These are phyloP conservation scores for Onychomys arenicola DNA, from an alignment of 2,797 vertebrate genomes.

Conservation along the genomic window DNA sequence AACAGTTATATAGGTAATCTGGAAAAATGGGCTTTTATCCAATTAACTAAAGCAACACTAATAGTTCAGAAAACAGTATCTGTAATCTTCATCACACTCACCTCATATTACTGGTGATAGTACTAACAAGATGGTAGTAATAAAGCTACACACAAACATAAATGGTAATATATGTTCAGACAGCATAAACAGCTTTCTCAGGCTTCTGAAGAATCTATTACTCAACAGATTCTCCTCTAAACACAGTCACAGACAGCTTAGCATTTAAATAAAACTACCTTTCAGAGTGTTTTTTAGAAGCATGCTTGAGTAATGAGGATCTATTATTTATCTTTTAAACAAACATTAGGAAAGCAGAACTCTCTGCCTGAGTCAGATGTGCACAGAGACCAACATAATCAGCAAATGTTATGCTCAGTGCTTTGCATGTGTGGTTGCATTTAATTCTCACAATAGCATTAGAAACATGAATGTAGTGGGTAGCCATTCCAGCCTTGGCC, in stretches of 20 bases:
- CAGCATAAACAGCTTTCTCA: slow-evolving; percentile 25
- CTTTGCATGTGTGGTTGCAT: not conserved
- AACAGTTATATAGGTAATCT: slow-evolving; percentile 56
- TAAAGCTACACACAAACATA: slow-evolving; percentile 38
- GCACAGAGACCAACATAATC: not conserved
- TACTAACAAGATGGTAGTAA: slow-evolving; percentile 26
- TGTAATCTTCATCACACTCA: slow-evolving; percentile 32
- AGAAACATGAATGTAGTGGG: no score
- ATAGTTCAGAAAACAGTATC: slow-evolving; percentile 55
- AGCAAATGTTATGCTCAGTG: not conserved
- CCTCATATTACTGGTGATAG: not conserved
- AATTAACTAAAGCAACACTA: slow-evolving; percentile 64
- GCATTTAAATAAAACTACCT: slow-evolving; percentile 42
- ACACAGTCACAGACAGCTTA: slow-evolving; percentile 33
- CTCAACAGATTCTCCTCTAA: slow-evolving; percentile 25
- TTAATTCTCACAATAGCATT: slow-evolving; percentile 9
- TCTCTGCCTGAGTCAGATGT: slow-evolving; percentile 24
- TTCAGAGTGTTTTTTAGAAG: slow-evolving; percentile 25
- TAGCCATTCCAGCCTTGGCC: no score
- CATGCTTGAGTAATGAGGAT: not conserved
- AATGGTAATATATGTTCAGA: slow-evolving; percentile 45
- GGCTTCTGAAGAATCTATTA: slow-evolving; percentile 22
- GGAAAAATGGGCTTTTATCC: slow-evolving; percentile 45
- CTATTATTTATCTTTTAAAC: not conserved
- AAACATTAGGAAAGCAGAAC: slow-evolving; percentile 39